Conservation (phyloP, 2,797 vertebrate genomes). For the Eleutherodactylus coqui region DNA sequence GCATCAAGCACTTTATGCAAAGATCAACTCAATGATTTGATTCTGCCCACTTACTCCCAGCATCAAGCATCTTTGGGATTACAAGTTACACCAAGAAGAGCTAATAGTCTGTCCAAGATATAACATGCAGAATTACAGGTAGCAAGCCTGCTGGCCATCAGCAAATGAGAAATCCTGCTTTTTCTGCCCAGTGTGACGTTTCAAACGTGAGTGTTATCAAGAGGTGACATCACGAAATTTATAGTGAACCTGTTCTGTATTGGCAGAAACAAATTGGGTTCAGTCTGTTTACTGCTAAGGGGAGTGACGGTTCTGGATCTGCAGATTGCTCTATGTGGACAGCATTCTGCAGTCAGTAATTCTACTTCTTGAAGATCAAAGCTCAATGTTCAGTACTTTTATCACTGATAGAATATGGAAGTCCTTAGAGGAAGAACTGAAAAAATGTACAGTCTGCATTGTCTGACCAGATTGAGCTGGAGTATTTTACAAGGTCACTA, state of each 20-base stretch:
- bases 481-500: background rate
- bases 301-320: background rate
- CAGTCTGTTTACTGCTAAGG: background rate
- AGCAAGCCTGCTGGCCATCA: conserved; percentile 69
- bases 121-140: conserved; percentile 70
- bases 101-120: conserved; percentile 74
- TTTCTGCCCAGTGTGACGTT: background rate
- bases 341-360: too few species aligned
- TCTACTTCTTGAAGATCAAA: background rate
- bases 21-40: conserved; percentile 72
- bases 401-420: background rate
- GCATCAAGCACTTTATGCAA: conserved; percentile 74
- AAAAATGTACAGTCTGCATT: background rate
- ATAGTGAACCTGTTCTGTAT: background rate
- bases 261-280: background rate
- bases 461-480: background rate
- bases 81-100: conserved; percentile 70
- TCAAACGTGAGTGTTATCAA: background rate
- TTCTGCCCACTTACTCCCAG: conserved; percentile 73
- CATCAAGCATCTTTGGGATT: conserved; percentile 74
- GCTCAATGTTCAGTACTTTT: background rate
- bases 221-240: background rate
- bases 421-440: background rate
- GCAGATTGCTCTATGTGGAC: background rate
- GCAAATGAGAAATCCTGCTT: background rate